Evolutionary conservation across 2,797 vertebrate species (phyloP), one percentile per base, ranked within the genome.

Genomic region (Sebastes vulpes): DNA sequence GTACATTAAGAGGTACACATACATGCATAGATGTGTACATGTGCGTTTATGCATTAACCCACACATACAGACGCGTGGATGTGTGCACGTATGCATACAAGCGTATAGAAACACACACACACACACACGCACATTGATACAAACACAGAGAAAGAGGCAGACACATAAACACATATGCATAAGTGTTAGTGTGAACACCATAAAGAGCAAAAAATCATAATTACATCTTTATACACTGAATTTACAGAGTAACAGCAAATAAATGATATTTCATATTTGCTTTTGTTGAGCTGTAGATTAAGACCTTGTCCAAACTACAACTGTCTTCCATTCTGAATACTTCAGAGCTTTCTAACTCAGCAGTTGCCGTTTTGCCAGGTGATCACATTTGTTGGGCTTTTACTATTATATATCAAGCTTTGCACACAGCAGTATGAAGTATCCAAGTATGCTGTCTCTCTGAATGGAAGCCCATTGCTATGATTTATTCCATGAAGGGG

Each of bases 251-350:
- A 78, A 20, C 28, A 64, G 3, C 14, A 65, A 21, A 29, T 4
- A 14, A 29, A 25, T 18, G 1, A 10, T 6, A 31, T 18, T 64
- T 52, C 9, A 11, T 23, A n/a, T 31, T 32, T 78, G 23, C 21
- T 59, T 66, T 11, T 11, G 23, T 11, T 18, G n/a, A 63, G 29
- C 31, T 72, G 16, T 25, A 21, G 38, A 29, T 73, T 2, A 18
- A 64, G 46, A 61, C 26, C 23, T 8, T 28, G 6, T 29, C 10
- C 3, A 53, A 68, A 57, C 26, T 60, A 67, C 53, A 10, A 5
- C 26, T 35, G 29, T 65, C 66, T 82, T 75, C 71, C 73, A 84
- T 77, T 85, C 65, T 71, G 75, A 79, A 84, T 84, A 79, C 64
- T 86, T 82, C 38, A 71, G 25, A 18, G 21, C 18, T 57, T 29